Evolutionary conservation across 2,797 vertebrate genomes (phyloP), one percentile per base, ranked within the genome.

Genomic region (Antrozous pallidus): DNA sequence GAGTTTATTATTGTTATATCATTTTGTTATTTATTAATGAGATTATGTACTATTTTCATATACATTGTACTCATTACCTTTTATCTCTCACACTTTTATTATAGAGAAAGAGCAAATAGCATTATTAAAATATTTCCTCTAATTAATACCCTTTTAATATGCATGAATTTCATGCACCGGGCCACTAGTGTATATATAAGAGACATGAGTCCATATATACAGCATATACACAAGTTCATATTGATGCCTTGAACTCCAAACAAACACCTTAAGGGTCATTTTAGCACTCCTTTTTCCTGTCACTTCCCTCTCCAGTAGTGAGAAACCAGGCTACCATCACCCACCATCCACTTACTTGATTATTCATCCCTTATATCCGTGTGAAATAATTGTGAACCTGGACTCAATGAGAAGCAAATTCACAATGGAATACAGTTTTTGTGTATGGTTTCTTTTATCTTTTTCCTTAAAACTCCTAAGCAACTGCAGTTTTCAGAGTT

Each of bases 401-500:
- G 36, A 61, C 33, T 38, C 33, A 73, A 12, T 28, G 24, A 74
- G 74, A 75, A 81, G 61, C 9, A 58, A 67, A 56, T 63, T 75
- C 86, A 45, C 16, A 51, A 6, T 90, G 77, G 28, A 85, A 63
- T 45, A 70, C 26, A 42, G 7, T 82, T 67, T 65, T 71, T 71
- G 54, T 63, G 5, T 54, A 45, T 28, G 80, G 42, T 54, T 75
- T 47, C n/a, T 80, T 95, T 80, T 38, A 49, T 90, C 63, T 12
- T 33, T 88, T 54, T 58, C n/a, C 36, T 88, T 65, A 87, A 63
- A 65, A 31, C 45, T 95, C 77, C 36, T 16, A 49, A n/a, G 63
- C 42, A 56, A 93, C 70, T 69, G n/a, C 54, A 92, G n/a, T 69
- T 85, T 90, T 36, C 42, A 54, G 81, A 42, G 58, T 86, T 86